A percentile compares a stretch with the other conserved stretches of the same genome.
These are phyloP conservation scores for Serilophus lunatus DNA, from an alignment of 2,113 vertebrate species.

Conservation along the genomic window DNA sequence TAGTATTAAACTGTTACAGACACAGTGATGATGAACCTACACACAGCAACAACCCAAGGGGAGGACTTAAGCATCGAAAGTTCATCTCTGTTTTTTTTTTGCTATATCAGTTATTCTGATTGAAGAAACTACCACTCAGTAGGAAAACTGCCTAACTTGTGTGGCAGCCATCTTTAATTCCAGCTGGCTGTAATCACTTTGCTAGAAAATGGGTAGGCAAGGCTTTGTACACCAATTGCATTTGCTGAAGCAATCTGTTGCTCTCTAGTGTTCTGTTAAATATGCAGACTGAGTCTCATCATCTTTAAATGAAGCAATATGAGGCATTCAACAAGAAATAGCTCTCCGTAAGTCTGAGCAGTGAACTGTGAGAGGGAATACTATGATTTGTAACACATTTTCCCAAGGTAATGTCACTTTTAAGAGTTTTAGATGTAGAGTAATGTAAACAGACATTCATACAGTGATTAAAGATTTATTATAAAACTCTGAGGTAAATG, in stretches of 20 bases:
- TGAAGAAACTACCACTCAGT: neutral
- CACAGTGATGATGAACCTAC: neutral
- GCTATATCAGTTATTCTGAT: neutral
- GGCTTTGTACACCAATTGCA: neutral
- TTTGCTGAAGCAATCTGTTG: neutral
- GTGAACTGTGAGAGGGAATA: neutral
- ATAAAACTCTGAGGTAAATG: neutral
- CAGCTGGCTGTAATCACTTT: neutral
- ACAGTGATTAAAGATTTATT: neutral
- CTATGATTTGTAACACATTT: neutral
- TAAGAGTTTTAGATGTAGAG: neutral
- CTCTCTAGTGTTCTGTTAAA: neutral
- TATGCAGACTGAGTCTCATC: neutral
- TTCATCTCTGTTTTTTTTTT: neutral
- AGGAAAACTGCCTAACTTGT: neutral
- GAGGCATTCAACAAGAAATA: neutral
- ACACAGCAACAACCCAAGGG: neutral
- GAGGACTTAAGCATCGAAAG: neutral
- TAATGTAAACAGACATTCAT: neutral
- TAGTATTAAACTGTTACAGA: neutral
- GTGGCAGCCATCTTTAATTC: neutral
- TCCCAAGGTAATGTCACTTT: neutral
- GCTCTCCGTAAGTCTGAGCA: neutral
- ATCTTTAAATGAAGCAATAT: constrained; percentile 8
- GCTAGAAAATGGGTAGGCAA: neutral